Evolutionary conservation across 23 tunicate species (phyloP), one percentile per base, ranked within the genome.

Genomic region (Phallusia fumigata): DNA sequence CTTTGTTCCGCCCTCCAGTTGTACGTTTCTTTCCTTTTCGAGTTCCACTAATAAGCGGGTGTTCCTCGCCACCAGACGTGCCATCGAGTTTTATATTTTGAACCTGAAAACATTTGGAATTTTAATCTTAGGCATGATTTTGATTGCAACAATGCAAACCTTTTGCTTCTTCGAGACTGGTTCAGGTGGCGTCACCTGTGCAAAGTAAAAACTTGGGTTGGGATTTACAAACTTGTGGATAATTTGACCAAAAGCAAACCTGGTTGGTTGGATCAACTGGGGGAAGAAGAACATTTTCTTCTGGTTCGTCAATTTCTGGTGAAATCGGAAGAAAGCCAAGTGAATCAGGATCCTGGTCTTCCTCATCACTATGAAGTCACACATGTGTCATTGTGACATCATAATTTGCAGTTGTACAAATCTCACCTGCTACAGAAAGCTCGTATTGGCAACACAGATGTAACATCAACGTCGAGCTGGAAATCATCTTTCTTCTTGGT

Each of bases 221-320:
- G 58, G 18, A 18, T 51, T 15, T 13, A 51, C 18, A 51, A 13
- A 15, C 18, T 51, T 51, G 18, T 13, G 58, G 18, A 51, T 51
- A 51, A 51, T 13, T 13, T 51, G 58, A 51, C 18, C 18, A 51
- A 51, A 18, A 51, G 18, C 18, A 51, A 51, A 84, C 91, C 81
- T 82, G 82, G 40, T 89, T 79, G 40, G 97, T 87, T 2, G 97
- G 97, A 74, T 92, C 97, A 58, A 69, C 69, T 12, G 91, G 88
- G 5, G 97, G 97, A 19, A 92, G 85, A 65, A 89, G 90, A 35
- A 87, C 64, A 52, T 84, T 95, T 77, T 95, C 95, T 69, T 95
- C 99, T n/a, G 99, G 99, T 49, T 95, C 99, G 75, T 95, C 99
- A 26, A 95, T 84, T 65, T 95, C 99, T 0, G 99, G 99, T 31